Evolutionary conservation across 2,797 vertebrate species (phyloP).

Genomic region (Rachycentron canadum): DNA sequence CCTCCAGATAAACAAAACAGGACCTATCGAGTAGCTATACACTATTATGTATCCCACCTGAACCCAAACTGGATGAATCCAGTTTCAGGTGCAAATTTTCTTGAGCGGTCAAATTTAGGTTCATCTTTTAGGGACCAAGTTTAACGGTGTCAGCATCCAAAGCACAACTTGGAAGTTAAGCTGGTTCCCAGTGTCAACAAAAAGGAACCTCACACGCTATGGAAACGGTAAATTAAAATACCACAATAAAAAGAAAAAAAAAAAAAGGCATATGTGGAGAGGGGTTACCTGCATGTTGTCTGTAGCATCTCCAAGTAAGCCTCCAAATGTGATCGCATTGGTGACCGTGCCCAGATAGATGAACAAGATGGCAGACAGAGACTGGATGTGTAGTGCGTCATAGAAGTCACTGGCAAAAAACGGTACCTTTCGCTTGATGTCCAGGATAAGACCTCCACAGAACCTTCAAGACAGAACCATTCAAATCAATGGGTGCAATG

Average conservation of each 20-base stretch:
- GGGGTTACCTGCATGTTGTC: conserved; percentile 96
- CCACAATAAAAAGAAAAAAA: too few relatives aligned
- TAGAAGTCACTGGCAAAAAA: conserved; percentile 97
- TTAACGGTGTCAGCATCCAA: neutral
- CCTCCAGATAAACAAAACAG: too few relatives aligned
- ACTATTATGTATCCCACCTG: neutral
- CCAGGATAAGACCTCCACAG: conserved; percentile 95
- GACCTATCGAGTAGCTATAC: too few relatives aligned
- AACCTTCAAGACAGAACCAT: conserved; percentile 83
- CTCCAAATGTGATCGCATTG: conserved; percentile 98
- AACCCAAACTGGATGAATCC: neutral
- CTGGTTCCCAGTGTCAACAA: conserved; percentile 5
- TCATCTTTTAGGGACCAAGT: neutral
- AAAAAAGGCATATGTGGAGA: neutral
- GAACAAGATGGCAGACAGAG: conserved; percentile 96
- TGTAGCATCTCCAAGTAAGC: conserved; percentile 96
- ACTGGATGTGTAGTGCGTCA: conserved; percentile 94
- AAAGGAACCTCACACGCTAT: too few relatives aligned
- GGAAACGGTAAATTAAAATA: neutral
- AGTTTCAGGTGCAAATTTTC: neutral
- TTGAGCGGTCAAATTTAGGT: too few relatives aligned
- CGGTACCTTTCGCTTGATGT: conserved; percentile 95
- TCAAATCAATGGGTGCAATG: neutral
- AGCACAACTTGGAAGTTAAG: neutral
- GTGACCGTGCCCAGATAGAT: conserved; percentile 98